Evolutionary conservation across 2,797 vertebrate genomes (phyloP).

Genomic region (Rhinella marina): DNA sequence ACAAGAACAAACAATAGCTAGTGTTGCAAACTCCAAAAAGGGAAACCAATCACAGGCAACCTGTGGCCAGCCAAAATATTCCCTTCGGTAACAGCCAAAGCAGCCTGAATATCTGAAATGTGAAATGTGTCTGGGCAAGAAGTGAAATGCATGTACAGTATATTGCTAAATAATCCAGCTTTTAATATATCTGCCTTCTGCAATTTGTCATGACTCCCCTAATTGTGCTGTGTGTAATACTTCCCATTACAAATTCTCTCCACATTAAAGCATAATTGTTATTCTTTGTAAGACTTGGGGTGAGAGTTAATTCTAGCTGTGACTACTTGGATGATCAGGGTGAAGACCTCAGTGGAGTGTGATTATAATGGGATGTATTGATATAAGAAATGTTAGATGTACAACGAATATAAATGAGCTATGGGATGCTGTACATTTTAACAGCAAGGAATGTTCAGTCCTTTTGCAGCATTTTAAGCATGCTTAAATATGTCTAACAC

Average conservation of each 20-base stretch:
- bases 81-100: neutral
- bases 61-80: neutral
- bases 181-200: neutral
- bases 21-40: neutral
- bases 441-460: neutral
- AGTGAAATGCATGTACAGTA: neutral
- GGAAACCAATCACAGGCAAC: no score
- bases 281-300: slow-evolving; percentile 42
- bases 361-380: slow-evolving; percentile 55
- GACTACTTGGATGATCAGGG: slow-evolving; percentile 38
- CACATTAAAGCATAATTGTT: slow-evolving; percentile 49
- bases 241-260: slow-evolving; percentile 34
- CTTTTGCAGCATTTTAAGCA: slow-evolving; percentile 38
- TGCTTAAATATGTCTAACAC: slow-evolving; percentile 29
- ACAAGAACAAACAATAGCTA: no score
- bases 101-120: neutral
- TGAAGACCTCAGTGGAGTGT: slow-evolving; percentile 48
- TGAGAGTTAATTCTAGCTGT: slow-evolving; percentile 44
- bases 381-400: slow-evolving; percentile 51
- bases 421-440: slow-evolving; percentile 25
- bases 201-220: slow-evolving; percentile 6
- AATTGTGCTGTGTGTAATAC: slow-evolving; percentile 11
- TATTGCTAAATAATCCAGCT: slow-evolving; percentile 1
- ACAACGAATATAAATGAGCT: slow-evolving; percentile 50
- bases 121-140: neutral